phyloP scores from a whole-genome alignment of 2,113 vertebrate genomes.

The Strix aluco region DNA sequence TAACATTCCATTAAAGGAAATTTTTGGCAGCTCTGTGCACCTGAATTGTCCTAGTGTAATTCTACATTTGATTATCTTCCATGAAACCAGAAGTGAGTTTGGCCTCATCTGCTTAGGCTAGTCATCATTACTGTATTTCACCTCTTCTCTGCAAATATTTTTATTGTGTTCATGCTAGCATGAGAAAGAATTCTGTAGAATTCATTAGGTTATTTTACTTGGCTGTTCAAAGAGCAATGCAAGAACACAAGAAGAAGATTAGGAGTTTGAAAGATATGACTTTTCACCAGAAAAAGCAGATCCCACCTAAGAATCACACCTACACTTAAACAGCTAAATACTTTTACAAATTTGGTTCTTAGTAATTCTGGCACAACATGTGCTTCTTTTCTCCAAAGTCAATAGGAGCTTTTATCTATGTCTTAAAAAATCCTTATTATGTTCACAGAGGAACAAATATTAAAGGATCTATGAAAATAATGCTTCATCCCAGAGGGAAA shows the following conservation, averaged over 20 bases:
- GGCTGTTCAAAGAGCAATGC: background rate
- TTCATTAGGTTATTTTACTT: conserved; percentile 2
- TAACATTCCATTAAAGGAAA: background rate
- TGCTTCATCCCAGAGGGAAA: background rate
- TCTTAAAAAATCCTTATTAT: background rate
- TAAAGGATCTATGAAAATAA: background rate
- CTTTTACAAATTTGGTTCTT: background rate
- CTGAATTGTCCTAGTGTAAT: background rate
- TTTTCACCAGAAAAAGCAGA: conserved; percentile 15
- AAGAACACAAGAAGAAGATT: background rate
- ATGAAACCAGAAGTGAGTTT: background rate
- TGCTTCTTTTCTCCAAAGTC: background rate
- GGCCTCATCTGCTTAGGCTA: background rate
- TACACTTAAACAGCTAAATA: background rate
- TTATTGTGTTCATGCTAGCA: background rate
- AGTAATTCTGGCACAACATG: background rate
- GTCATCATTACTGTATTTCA: background rate
- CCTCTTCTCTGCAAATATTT: background rate
- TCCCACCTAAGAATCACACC: background rate
- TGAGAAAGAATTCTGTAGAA: background rate
- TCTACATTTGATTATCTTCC: background rate
- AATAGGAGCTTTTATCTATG: background rate
- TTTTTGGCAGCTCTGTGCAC: background rate
- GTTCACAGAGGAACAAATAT: background rate
- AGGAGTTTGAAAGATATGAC: background rate